Evolutionary conservation across 2,113 vertebrate genomes (phyloP).

Genomic region (Calyptommatus sinebrachiatus): DNA sequence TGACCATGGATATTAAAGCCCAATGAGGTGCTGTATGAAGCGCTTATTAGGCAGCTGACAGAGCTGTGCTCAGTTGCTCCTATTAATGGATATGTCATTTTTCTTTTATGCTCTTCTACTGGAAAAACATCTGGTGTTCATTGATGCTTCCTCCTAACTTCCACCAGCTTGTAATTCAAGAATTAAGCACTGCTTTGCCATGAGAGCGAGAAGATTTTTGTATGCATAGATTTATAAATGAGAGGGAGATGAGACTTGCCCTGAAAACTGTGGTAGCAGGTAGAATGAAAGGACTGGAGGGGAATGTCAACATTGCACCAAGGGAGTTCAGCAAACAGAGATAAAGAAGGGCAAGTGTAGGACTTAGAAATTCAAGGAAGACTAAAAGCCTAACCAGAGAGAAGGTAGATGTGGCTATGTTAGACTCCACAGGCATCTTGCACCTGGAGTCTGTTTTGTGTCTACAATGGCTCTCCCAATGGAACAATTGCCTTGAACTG

Average conservation of each 20-base stretch:
- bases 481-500: conserved; percentile 6
- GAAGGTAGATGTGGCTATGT: neutral
- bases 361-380: neutral
- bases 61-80: neutral
- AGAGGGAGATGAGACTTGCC: neutral
- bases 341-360: neutral
- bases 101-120: conserved; percentile 7
- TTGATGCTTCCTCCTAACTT: neutral
- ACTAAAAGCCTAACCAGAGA: neutral
- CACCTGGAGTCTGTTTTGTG: neutral
- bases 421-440: fast-evolving
- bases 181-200: neutral
- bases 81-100: conserved; percentile 16
- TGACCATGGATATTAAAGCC: neutral
- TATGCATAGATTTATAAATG: neutral
- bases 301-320: neutral
- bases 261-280: neutral
- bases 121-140: neutral
- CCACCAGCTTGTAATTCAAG: neutral
- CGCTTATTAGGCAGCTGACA: conserved; percentile 18
- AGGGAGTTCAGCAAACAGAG: neutral
- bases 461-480: neutral
- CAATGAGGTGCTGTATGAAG: neutral
- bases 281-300: neutral
- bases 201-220: neutral